phyloP scores from a whole-genome alignment of 2,797 vertebrate genomes.

The Lepilemur ruficaudatus region DNA sequence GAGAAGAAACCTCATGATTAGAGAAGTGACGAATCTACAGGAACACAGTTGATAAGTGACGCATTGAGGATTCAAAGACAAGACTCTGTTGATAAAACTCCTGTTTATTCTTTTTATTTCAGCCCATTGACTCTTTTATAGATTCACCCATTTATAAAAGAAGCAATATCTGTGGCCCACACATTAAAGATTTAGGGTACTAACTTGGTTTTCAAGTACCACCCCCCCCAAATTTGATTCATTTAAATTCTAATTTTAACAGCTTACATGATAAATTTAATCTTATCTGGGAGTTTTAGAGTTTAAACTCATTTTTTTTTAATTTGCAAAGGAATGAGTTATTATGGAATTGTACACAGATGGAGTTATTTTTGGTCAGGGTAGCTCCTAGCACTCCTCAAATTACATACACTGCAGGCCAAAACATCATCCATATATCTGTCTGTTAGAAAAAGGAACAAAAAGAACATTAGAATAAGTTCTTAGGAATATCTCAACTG shows the following conservation, averaged over 20 bases:
- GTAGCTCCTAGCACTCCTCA: not conserved
- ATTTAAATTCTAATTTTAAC: slow-evolving; percentile 21
- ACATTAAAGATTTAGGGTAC: not conserved
- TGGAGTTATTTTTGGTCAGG: slow-evolving; percentile 22
- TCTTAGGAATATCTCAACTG: slow-evolving; percentile 52
- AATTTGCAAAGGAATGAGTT: not conserved
- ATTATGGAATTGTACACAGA: not conserved
- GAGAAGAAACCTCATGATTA: not conserved
- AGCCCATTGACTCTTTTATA: not conserved
- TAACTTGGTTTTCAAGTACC: not conserved
- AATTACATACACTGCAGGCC: not conserved
- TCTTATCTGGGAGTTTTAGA: not conserved
- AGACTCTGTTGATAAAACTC: not conserved
- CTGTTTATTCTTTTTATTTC: not conserved
- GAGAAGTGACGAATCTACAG: not conserved
- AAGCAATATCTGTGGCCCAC: not conserved
- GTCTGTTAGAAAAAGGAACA: not conserved
- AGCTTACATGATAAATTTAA: not conserved
- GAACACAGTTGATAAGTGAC: not conserved
- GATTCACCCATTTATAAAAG: not conserved
- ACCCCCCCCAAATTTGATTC: not conserved
- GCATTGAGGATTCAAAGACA: not conserved
- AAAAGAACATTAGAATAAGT: slow-evolving; percentile 49
- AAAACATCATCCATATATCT: not conserved
- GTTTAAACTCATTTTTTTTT: not conserved